Evolutionary conservation across 1,140 invertebrate species (phyloP).

Genomic region (Pogonus chalceus): DNA sequence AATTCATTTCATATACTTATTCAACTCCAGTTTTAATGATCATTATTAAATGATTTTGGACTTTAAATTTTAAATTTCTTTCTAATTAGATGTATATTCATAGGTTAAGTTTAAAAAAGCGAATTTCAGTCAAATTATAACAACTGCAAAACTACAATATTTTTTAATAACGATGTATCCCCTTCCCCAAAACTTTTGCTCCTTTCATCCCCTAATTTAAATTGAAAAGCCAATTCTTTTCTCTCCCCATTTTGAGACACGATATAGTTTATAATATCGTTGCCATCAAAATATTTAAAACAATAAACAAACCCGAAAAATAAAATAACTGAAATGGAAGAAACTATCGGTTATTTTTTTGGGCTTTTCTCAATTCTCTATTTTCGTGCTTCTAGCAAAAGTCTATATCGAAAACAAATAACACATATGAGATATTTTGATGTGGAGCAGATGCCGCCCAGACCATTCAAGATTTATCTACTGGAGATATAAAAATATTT

Average conservation of each 20-base stretch:
- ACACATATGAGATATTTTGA: constrained; percentile 23
- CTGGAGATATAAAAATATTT: constrained; percentile 25
- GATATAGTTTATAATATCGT: not conserved
- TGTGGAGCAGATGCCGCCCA: constrained; percentile 23
- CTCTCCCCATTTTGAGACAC: constrained; percentile 1
- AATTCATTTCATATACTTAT: too few relatives aligned
- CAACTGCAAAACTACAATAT: too few relatives aligned
- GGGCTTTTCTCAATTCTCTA: not conserved
- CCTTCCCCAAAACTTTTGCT: too few relatives aligned
- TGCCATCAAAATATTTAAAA: not conserved
- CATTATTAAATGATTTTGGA: too few relatives aligned
- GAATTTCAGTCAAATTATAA: too few relatives aligned
- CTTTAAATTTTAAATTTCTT: too few relatives aligned
- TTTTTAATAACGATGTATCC: too few relatives aligned
- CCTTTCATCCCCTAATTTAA: too few relatives aligned
- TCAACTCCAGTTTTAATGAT: too few relatives aligned
- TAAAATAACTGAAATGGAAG: not conserved
- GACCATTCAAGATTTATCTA: constrained; percentile 22
- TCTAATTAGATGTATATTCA: too few relatives aligned
- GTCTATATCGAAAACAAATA: constrained; percentile 6
- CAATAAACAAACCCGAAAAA: not conserved
- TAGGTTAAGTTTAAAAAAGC: too few relatives aligned
- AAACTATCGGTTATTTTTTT: not conserved
- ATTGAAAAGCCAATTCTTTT: constrained; percentile 1
- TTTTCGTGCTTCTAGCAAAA: not conserved